Evolutionary conservation across 2,797 vertebrate species (phyloP), one percentile per base, ranked within the genome.

Genomic region (Orestias chungarensis): DNA sequence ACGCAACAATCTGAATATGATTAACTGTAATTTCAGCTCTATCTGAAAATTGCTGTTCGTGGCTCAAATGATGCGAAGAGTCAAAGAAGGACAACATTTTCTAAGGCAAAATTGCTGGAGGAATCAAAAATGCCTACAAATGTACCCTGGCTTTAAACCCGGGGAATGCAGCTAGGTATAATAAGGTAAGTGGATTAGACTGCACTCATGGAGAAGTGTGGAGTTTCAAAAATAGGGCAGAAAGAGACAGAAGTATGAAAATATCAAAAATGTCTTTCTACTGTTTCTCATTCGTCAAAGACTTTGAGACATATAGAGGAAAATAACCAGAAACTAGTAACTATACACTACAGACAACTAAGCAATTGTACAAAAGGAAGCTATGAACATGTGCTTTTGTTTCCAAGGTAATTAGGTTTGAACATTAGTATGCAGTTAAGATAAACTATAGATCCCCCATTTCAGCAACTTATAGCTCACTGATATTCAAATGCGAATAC

Each of bases 1-100:
- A 75, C 76, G 76, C 78, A 6, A 67, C 81, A 84, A 91, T 89
- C 83, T 88, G 84, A 88, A 85, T 86, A 83, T 73, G 71, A 87
- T 89, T 88, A 84, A 82, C 75, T 64, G 78, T 77, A 29, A 86
- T 87, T 84, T 85, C 67, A 68, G 71, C 78, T 85, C 79, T 75
- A 68, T 87, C 81, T 78, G 68, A 81, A 86, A 86, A 86, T 74
- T 17, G 52, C 64, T 31, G 78, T 86, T 79, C 74, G 73, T 46
- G 66, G 73, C 70, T 87, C 71, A 66, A 54, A 68, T 76, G 64
- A 62, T 66, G 14, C 49, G 17, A 29, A 57, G 29, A 7, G 6
- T 23, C 31, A 43, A 68, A 46, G 64, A 77, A 67, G 50, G 61
- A 42, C 27, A 68, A 57, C 73, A 64, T 74, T 68, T 80, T 73